Evolutionary conservation across 2,797 vertebrate species (phyloP).

Genomic region (Rhynchonycteris naso): DNA sequence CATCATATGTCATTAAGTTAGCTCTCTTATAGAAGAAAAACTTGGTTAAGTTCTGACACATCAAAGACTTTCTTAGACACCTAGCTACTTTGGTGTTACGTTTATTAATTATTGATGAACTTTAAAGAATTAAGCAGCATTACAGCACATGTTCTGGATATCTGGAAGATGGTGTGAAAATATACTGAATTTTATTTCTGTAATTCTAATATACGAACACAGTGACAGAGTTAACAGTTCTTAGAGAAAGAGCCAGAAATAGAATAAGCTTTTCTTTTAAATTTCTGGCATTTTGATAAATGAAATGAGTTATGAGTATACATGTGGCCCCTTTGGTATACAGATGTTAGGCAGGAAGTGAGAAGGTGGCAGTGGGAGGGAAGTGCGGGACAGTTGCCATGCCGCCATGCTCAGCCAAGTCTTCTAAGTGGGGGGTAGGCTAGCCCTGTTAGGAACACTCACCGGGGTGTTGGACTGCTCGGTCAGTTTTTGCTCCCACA

Average conservation of each 20-base stretch:
- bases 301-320: neutral
- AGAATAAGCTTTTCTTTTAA: neutral
- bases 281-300: constrained; percentile 25
- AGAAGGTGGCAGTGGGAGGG: neutral
- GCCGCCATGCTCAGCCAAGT: constrained; percentile 52
- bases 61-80: neutral
- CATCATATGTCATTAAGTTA: neutral
- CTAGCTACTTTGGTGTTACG: neutral
- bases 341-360: neutral
- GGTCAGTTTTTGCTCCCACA: constrained; percentile 98
- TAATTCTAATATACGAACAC: constrained; percentile 1
- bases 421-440: neutral
- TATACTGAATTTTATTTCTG: constrained; percentile 40
- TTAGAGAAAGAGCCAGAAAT: constrained; percentile 44
- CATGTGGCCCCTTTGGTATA: neutral
- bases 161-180: constrained; percentile 30
- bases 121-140: constrained; percentile 22
- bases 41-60: constrained; percentile 1
- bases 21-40: constrained; percentile 49
- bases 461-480: constrained; percentile 98
- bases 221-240: constrained; percentile 27
- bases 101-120: neutral
- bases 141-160: neutral
- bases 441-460: constrained; percentile 82
- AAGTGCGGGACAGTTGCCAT: neutral